Percentiles rank a stretch among this genome's conserved stretches.
phyloP scores from a whole-genome alignment of 2,888 invertebrate genomes.

The Drosophila quinaria region DNA sequence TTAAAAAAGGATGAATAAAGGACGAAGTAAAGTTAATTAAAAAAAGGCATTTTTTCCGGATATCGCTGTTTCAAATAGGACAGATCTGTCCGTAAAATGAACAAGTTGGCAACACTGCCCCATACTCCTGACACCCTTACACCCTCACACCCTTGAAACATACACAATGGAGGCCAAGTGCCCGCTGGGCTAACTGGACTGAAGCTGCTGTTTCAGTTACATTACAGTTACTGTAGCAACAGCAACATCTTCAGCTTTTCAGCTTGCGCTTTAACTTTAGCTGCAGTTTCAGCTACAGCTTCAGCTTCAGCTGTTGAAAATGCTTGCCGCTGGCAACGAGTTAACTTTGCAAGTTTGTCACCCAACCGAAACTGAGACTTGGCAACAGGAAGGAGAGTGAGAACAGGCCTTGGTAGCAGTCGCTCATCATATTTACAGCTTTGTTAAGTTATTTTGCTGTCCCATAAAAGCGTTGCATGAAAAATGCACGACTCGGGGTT shows the following conservation, averaged over 20 bases:
- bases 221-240: slow-evolving; percentile 12
- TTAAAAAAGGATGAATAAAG: too few relatives aligned
- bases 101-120: too few relatives aligned
- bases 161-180: slow-evolving; percentile 42
- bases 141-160: slow-evolving; percentile 6
- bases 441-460: slow-evolving; percentile 74
- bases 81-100: too few relatives aligned
- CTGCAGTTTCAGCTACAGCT: slow-evolving; percentile 40
- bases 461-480: slow-evolving; percentile 66
- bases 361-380: slow-evolving; percentile 59
- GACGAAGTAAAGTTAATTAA: too few relatives aligned
- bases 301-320: slow-evolving; percentile 54
- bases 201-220: slow-evolving; percentile 43
- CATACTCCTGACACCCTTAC: background rate
- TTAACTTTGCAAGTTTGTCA: slow-evolving; percentile 75
- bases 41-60: too few relatives aligned
- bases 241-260: slow-evolving; percentile 42
- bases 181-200: slow-evolving; percentile 34
- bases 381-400: slow-evolving; percentile 23
- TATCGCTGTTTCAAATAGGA: too few relatives aligned
- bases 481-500: slow-evolving; percentile 66
- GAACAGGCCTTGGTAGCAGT: slow-evolving; percentile 52
- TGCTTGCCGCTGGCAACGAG: slow-evolving; percentile 62
- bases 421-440: slow-evolving; percentile 79
- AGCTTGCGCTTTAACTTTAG: slow-evolving; percentile 33